Evolutionary conservation across 2,888 invertebrate genomes (phyloP).

Genomic region (Lepas anatifera): DNA sequence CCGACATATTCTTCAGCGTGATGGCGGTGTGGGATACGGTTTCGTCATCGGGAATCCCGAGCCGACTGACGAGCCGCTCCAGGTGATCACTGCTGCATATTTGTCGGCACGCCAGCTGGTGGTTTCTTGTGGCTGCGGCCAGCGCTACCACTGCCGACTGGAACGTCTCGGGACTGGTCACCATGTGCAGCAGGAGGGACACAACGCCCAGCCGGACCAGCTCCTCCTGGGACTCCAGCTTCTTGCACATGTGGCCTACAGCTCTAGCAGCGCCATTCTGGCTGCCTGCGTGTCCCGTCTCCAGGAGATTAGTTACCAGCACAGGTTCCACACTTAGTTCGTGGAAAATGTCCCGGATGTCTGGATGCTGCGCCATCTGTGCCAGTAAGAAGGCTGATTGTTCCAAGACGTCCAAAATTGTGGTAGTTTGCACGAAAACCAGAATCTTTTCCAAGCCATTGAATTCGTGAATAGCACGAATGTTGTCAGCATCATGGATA

Average conservation of each 20-base stretch:
- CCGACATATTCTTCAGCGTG: background rate
- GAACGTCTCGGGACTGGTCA: background rate
- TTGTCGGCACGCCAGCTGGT: background rate
- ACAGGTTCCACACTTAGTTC: background rate
- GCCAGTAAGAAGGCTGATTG: background rate
- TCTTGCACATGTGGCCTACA: background rate
- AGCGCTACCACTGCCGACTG: background rate
- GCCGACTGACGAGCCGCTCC: background rate
- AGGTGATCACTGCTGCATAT: background rate
- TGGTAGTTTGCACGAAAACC: background rate
- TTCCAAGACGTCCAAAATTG: background rate
- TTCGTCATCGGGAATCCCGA: background rate
- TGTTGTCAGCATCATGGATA: background rate
- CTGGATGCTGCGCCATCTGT: background rate
- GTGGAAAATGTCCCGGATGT: background rate
- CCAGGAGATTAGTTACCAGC: background rate
- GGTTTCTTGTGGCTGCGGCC: background rate
- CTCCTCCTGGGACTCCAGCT: constrained; percentile 3
- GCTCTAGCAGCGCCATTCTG: background rate
- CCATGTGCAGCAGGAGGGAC: background rate
- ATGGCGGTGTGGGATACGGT: background rate
- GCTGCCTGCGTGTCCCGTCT: background rate
- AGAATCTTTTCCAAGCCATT: background rate
- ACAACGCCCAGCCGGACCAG: background rate
- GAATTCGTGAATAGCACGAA: background rate